Base-by-base conservation (phyloP, 2,888 invertebrate species). In the Ochropleura leucogaster region DNA sequence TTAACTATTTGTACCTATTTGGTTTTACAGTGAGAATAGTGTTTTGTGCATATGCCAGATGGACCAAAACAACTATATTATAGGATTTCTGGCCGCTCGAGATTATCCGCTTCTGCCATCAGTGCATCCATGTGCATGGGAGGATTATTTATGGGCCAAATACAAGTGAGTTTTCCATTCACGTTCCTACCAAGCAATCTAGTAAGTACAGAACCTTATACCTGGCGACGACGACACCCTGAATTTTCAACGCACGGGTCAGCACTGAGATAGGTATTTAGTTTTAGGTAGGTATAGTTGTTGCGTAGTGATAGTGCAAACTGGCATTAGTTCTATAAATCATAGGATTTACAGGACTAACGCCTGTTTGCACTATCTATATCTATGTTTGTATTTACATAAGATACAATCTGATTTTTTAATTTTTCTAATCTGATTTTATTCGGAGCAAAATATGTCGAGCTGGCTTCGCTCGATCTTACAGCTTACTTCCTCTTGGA, bases 21-120 rank as follows among this genome's bases (percentile, higher is more conserved):
- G 12, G 3, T 44, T 63, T 79, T 95, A 64, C 91, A 97, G 97
- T 85, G 95, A 97, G 79, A 94, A 92, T 57, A 91, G 94, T 77
- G 95, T 95, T 51, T 77, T 97, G 40, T 93, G 97, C 0, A 89
- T 97, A 79, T 95, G 96, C 74, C 94, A 97, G 72, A 77, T 97
- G 68, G 94, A 95, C 72, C 85, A 88, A 2, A 89, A 91, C 8
- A 91, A 89, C 0, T 74, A 71, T 1, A 80, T 96, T 30, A 90
- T 94, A 30, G 96, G 96, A 1, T 96, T 93, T 73, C 44, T 96
- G 46, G 88, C 94, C 0, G 87, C 92, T 6, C 93, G 93, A 71
- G 94, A 96, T 85, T 96, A 96, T 88, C 97, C 98, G 0, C 93
- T 97, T 80, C 89, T 97, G 51, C 97, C 97, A 0, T 92, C 97